These are phyloP conservation scores for Agriopis aurantiaria DNA, from an alignment of 2,888 invertebrate species.

Conservation along the genomic window DNA sequence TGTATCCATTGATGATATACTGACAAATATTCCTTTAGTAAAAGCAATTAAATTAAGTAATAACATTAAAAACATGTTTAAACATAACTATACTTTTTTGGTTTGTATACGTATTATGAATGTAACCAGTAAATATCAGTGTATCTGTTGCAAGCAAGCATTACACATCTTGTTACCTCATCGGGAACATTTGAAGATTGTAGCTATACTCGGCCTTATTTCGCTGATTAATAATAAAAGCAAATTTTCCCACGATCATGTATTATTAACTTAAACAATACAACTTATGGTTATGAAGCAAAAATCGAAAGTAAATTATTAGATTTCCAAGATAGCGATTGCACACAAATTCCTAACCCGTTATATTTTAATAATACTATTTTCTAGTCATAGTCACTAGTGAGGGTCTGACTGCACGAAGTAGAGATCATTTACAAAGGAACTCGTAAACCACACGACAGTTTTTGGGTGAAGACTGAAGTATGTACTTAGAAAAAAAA, in stretches of 20 bases:
- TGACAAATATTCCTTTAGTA: neutral
- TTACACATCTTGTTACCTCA: neutral
- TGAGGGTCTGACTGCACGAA: slow-evolving; percentile 5
- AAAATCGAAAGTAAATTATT: slow-evolving; percentile 41
- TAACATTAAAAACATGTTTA: neutral
- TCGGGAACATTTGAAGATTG: neutral
- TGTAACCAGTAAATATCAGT: neutral
- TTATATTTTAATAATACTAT: neutral
- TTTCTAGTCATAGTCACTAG: neutral
- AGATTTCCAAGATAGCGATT: slow-evolving; percentile 34
- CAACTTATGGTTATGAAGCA: slow-evolving; percentile 24
- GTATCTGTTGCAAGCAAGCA: neutral
- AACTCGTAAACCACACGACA: neutral
- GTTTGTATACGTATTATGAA: neutral
- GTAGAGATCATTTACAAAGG: neutral
- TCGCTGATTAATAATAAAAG: neutral
- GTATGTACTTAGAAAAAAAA: neutral
- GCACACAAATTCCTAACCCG: slow-evolving; percentile 16
- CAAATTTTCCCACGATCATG: neutral
- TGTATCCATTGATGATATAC: neutral
- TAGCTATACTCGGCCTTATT: neutral
- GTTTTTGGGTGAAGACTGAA: neutral
- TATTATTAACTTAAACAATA: slow-evolving; percentile 19
- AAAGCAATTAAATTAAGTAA: neutral
- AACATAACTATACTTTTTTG: neutral